Evolutionary conservation across 1,140 invertebrate species (phyloP).

Genomic region (Lasioglossum baleicum): DNA sequence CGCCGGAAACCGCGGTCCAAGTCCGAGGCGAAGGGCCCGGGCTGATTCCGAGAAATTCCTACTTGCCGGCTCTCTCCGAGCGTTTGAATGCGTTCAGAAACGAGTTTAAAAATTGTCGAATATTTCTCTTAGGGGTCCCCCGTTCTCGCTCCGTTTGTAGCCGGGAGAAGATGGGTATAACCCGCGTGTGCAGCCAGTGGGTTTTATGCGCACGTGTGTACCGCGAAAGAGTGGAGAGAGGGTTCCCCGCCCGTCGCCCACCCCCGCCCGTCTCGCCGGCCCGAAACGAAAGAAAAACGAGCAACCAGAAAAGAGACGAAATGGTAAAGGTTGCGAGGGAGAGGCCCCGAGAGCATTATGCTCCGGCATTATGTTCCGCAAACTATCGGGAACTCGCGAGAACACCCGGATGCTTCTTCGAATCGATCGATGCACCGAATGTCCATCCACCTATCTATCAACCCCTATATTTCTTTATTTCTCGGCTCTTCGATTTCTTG

Average conservation of each 20-base stretch:
- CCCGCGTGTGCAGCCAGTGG: neutral
- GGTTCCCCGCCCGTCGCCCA: neutral
- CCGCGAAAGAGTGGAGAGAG: slow-evolving; percentile 22
- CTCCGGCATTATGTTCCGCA: slow-evolving; percentile 37
- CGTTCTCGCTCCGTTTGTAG: neutral
- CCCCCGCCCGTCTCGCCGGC: neutral
- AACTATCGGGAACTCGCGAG: slow-evolving; percentile 7
- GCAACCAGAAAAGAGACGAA: slow-evolving; percentile 30
- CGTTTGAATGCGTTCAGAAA: slow-evolving; percentile 75
- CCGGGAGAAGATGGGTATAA: slow-evolving; percentile 16
- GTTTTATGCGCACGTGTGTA: slow-evolving; percentile 41
- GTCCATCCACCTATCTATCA: no score
- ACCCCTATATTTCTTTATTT: no score
- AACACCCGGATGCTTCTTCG: neutral
- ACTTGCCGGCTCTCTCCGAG: slow-evolving; percentile 54
- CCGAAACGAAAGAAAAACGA: slow-evolving; percentile 26
- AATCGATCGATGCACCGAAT: no score
- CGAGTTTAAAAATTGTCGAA: slow-evolving; percentile 79
- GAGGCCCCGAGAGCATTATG: slow-evolving; percentile 45
- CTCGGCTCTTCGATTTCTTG: neutral
- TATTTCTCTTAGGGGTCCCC: slow-evolving; percentile 66
- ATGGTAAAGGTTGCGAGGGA: slow-evolving; percentile 46
- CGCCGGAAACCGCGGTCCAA: slow-evolving; percentile 39
- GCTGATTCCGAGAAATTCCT: slow-evolving; percentile 75
- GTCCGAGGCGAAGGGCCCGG: slow-evolving; percentile 34